These are phyloP conservation scores for Sus cebifrons DNA, from an alignment of 2,797 vertebrate species.

Conservation along the genomic window DNA sequence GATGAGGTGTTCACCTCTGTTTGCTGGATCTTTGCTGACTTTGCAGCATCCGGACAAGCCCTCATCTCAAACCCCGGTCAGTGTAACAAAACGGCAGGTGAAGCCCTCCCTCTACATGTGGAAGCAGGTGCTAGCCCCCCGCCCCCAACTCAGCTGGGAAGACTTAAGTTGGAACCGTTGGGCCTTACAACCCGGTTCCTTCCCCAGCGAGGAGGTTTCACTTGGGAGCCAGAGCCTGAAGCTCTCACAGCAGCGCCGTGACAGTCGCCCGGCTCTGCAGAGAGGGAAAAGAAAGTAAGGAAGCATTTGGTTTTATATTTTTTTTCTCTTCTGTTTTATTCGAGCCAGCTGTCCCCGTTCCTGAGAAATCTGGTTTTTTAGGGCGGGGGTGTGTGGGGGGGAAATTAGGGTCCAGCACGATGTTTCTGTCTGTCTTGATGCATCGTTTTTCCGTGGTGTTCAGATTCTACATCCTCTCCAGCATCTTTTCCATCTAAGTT, in stretches of 20 bases:
- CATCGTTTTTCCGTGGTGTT: neutral
- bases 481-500: neutral
- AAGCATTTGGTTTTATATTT: neutral
- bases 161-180: neutral
- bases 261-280: slow-evolving; percentile 8
- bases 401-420: neutral
- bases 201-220: neutral
- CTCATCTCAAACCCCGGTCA: neutral
- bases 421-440: neutral
- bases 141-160: neutral
- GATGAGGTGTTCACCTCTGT: neutral
- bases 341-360: neutral
- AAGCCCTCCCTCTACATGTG: neutral
- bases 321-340: neutral
- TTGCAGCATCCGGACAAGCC: neutral
- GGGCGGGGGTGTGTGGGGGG: fast-evolving
- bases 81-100: neutral
- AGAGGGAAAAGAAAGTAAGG: slow-evolving; percentile 20
- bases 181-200: neutral
- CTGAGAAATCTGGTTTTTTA: neutral
- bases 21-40: slow-evolving; percentile 30
- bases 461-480: neutral
- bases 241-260: slow-evolving; percentile 46
- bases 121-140: no score
- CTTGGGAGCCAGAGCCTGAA: slow-evolving; percentile 11